Percentiles rank a stretch among this genome's conserved stretches.
These are phyloP conservation scores for Macroglossus sobrinus DNA, from an alignment of 2,113 vertebrate genomes.

Conservation along the genomic window DNA sequence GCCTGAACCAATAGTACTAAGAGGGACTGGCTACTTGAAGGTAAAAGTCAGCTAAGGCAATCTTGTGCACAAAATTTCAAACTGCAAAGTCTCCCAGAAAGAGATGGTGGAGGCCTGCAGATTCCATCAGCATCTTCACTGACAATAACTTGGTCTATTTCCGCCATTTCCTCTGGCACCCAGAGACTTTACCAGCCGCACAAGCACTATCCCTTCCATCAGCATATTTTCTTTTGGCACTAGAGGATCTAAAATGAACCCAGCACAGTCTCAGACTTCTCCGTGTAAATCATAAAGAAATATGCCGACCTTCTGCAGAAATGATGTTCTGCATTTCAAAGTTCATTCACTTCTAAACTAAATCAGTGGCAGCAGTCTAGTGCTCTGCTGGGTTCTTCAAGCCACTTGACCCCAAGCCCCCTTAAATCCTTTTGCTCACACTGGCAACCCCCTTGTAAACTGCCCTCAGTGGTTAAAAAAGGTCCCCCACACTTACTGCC, in stretches of 20 bases:
- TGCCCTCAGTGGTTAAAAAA: background rate
- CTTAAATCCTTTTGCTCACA: slow-evolving; percentile 41
- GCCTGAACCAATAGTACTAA: background rate
- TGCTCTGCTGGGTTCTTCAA: slow-evolving; percentile 37
- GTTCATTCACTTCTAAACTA: slow-evolving; percentile 57
- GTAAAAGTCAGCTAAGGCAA: background rate
- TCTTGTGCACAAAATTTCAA: background rate
- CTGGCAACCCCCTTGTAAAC: background rate
- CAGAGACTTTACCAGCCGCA: background rate
- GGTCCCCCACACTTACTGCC: background rate
- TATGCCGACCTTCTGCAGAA: slow-evolving; percentile 73
- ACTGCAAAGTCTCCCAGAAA: background rate
- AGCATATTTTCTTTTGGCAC: slow-evolving; percentile 73
- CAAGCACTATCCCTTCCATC: slow-evolving; percentile 57
- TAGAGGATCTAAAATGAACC: slow-evolving; percentile 58
- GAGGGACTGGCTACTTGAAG: background rate
- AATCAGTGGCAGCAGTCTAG: background rate
- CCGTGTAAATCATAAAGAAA: slow-evolving; percentile 75
- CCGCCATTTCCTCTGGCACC: background rate
- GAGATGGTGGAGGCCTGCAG: background rate
- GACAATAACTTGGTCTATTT: background rate
- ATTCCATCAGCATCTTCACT: background rate
- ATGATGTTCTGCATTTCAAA: slow-evolving; percentile 50
- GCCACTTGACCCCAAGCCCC: slow-evolving; percentile 44
- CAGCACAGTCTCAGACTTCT: slow-evolving; percentile 54